Base-by-base conservation (phyloP, 2,888 invertebrate genomes). In the Clanis bilineata region DNA sequence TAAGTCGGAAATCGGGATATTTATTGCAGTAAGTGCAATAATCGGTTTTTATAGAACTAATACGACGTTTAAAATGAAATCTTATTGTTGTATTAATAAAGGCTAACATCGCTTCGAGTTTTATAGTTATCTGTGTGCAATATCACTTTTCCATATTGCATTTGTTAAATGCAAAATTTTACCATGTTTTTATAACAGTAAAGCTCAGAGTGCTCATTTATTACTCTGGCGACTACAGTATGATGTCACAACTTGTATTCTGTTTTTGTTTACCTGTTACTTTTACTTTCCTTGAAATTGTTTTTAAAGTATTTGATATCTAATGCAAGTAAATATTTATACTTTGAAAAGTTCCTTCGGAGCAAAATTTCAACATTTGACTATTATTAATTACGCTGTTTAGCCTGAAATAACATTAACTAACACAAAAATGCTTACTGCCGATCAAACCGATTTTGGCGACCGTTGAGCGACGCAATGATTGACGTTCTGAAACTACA, bases 101-200 rank as follows among this genome's bases (percentile, higher is more conserved):
- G 28, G 15, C 15, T 25, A 15, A 51, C 9, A 32, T 10, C 15
- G 28, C 4, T 18, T 10, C 10, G 28, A 32, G 18, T 28, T 51
- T 32, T 4, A 32, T 10, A 51, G 9, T 18, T 32, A 28, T 51
- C 47, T 15, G 58, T 60, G 62, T 71, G 72, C 74, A 77, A 68
- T 68, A 71, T 67, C 68, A 71, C 62, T 61, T 62, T 66, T 62
- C 18, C 32, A 32, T 32, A 10, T 51, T 15, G 28, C 25, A 25
- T 7, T 15, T 15, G 47, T 15, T 47, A 32, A 10, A 51, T 32
- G 51, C 51, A 32, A 32, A 51, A 32, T 32, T 28, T 10, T 18
- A 10, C 51, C 10, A 18, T 51, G 18, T 28, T 51, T 51, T 32
- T 51, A 51, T 32, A 28, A 5, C 0, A 9, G 18, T 51, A 51